Evolutionary conservation across 1,140 invertebrate species (phyloP).

Genomic region (Trigoniulus corallinus): DNA sequence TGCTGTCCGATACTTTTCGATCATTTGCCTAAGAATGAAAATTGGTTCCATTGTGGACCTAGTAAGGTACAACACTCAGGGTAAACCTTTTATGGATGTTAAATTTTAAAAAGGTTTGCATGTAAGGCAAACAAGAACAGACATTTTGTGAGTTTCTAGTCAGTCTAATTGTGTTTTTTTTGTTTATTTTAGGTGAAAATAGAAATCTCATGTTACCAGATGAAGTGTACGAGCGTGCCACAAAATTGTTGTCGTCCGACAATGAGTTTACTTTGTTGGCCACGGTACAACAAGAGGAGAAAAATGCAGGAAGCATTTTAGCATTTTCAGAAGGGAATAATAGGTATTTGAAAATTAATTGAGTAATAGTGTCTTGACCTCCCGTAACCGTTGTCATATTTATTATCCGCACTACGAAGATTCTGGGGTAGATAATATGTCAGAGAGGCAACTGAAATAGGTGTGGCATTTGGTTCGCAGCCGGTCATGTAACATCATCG

Average conservation of each 20-base stretch:
- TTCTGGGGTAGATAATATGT: too few relatives aligned
- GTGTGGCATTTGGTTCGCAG: too few relatives aligned
- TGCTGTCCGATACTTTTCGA: background rate
- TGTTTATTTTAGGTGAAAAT: slow-evolving; percentile 39
- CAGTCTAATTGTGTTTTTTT: background rate
- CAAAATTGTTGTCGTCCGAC: slow-evolving; percentile 43
- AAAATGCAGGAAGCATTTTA: slow-evolving; percentile 62
- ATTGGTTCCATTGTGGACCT: background rate
- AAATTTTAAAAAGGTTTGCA: background rate
- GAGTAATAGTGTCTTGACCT: too few relatives aligned
- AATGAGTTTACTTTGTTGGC: slow-evolving; percentile 65
- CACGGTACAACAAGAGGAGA: slow-evolving; percentile 52
- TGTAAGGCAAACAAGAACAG: too few relatives aligned
- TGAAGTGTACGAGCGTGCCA: slow-evolving; percentile 42
- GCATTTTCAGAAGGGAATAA: slow-evolving; percentile 43
- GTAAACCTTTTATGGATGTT: background rate
- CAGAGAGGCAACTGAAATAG: too few relatives aligned
- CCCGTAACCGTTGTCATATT: too few relatives aligned
- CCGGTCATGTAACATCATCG: too few relatives aligned
- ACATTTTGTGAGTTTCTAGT: background rate
- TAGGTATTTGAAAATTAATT: slow-evolving; percentile 17
- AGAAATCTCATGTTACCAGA: slow-evolving; percentile 51
- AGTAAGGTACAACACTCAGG: background rate
- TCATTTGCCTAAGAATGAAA: background rate
- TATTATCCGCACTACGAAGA: too few relatives aligned